Evolutionary conservation across 2,888 invertebrate genomes (phyloP).

Genomic region (Toxonevra muliebris): DNA sequence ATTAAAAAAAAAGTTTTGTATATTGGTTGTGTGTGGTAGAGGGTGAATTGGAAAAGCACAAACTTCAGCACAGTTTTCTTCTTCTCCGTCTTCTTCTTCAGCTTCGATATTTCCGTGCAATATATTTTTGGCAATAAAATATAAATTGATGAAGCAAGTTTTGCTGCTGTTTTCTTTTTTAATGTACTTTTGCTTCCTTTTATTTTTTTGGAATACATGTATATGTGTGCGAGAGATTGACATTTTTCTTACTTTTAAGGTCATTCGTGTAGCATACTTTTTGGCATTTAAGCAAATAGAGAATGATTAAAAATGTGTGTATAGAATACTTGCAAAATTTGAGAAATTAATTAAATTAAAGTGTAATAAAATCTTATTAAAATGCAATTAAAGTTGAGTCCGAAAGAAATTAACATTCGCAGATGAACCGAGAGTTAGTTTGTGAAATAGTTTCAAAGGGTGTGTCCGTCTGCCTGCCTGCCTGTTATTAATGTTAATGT

Average conservation of each 20-base stretch:
- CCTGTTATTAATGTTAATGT: constrained; percentile 18
- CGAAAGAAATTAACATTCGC: not conserved
- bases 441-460: not conserved
- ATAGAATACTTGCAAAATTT: constrained; percentile 5
- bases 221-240: constrained; percentile 29
- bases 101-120: too few species aligned
- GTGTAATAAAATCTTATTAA: not conserved
- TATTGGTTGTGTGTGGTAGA: too few species aligned
- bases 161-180: constrained; percentile 38
- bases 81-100: too few species aligned
- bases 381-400: not conserved
- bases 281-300: constrained; percentile 18
- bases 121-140: constrained; percentile 44
- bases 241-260: constrained; percentile 46
- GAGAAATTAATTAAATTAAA: constrained; percentile 3
- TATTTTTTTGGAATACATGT: constrained; percentile 6
- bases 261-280: constrained; percentile 43
- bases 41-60: too few species aligned
- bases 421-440: not conserved
- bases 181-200: not conserved
- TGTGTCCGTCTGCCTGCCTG: not conserved
- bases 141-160: constrained; percentile 46
- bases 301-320: constrained; percentile 4
- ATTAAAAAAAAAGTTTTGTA: too few species aligned
- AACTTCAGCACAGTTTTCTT: too few species aligned